phyloP scores from a whole-genome alignment of 2,888 invertebrate species.

The Branchipolynoe longqiensis region DNA sequence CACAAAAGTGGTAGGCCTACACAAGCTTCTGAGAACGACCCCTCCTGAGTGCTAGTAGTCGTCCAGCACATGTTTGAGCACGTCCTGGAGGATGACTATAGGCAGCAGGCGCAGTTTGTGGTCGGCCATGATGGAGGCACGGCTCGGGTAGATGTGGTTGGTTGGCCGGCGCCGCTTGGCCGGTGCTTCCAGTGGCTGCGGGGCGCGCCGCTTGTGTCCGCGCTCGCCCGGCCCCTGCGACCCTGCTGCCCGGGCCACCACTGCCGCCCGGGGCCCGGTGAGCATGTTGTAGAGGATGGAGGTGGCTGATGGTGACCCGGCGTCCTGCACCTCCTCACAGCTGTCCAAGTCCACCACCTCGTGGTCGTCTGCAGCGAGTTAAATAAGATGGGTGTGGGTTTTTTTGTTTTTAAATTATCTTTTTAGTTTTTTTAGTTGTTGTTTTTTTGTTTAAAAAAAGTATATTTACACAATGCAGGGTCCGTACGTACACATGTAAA shows the following conservation, averaged over 20 bases:
- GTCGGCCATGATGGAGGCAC: not conserved
- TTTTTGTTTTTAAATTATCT: no score
- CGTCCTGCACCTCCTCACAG: not conserved
- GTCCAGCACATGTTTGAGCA: no score
- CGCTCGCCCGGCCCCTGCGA: no score
- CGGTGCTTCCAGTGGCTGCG: not conserved
- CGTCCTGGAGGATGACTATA: not conserved
- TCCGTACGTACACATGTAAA: not conserved
- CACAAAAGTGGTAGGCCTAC: no score
- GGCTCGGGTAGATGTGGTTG: constrained; percentile 6
- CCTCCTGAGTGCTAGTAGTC: no score
- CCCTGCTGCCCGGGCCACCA: not conserved
- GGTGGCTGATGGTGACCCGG: no score
- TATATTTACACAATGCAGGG: no score
- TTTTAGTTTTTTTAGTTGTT: no score
- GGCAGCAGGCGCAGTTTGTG: constrained; percentile 13
- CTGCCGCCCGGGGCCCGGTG: not conserved
- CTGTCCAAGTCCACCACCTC: constrained; percentile 12
- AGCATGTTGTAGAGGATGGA: constrained; percentile 22
- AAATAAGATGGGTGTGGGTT: no score
- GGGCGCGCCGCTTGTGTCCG: not conserved
- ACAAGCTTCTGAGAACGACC: no score
- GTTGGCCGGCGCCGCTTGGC: not conserved
- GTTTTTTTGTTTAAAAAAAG: no score
- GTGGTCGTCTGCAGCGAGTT: not conserved